Conservation (phyloP, 2,797 vertebrate species). For the Hybognathus amarus region DNA sequence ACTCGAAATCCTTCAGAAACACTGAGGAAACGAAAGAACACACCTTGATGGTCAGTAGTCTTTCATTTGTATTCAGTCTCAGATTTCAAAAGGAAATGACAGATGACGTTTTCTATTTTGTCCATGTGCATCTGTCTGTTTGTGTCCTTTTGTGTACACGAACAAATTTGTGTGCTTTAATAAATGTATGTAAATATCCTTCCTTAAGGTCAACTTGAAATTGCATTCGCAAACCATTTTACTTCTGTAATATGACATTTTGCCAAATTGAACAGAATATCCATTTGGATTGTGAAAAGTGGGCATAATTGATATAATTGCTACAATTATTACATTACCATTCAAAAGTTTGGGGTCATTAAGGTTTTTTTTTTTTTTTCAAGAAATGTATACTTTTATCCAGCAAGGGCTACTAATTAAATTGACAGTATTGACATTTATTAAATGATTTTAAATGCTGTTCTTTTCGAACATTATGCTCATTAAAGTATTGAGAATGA, state of each 20-base stretch:
- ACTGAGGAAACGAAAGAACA: background rate
- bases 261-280: background rate
- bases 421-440: background rate
- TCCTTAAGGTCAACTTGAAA: constrained; percentile 21
- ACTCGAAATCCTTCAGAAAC: background rate
- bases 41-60: background rate
- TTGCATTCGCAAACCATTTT: background rate
- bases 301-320: background rate
- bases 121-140: background rate
- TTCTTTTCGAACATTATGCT: background rate
- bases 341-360: background rate
- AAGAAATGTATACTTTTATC: background rate
- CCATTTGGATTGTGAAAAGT: background rate
- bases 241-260: background rate
- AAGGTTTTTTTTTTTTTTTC: background rate
- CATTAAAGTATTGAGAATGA: background rate
- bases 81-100: constrained; percentile 31
- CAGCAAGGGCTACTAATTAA: background rate
- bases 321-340: background rate
- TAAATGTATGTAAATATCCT: background rate
- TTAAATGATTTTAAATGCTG: too few species aligned
- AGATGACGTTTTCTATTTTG: constrained; percentile 11
- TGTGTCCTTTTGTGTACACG: constrained; percentile 6
- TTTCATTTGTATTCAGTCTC: constrained; percentile 22
- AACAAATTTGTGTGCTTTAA: background rate